phyloP scores from a whole-genome alignment of 2,888 invertebrate species.

The Amiota mariae region DNA sequence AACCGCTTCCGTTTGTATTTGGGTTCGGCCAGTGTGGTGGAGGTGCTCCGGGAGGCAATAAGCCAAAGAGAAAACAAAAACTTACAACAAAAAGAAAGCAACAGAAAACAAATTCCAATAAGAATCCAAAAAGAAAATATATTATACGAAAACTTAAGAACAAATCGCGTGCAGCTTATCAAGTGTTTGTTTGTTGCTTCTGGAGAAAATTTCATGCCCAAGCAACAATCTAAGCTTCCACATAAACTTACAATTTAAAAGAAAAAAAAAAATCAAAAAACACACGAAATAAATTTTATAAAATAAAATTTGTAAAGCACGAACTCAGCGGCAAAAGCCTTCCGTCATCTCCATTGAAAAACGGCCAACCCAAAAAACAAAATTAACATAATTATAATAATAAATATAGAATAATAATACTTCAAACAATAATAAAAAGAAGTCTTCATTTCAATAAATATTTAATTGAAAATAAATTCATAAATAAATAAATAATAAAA shows the following conservation, averaged over 20 bases:
- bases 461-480: constrained; percentile 41
- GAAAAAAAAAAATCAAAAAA: constrained; percentile 27
- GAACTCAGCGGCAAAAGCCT: constrained; percentile 55
- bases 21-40: constrained; percentile 74
- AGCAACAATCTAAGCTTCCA: constrained; percentile 2
- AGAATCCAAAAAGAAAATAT: constrained; percentile 34
- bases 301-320: constrained; percentile 23
- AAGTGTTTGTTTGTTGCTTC: constrained; percentile 25
- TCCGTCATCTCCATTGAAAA: constrained; percentile 73
- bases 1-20: constrained; percentile 42
- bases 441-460: constrained; percentile 37
- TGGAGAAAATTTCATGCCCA: constrained; percentile 24
- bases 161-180: constrained; percentile 22
- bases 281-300: constrained; percentile 32
- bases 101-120: constrained; percentile 38
- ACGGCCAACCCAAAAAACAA: constrained; percentile 69
- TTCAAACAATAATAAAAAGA: constrained; percentile 25
- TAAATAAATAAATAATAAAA: constrained; percentile 26
- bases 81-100: constrained; percentile 36
- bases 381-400: constrained; percentile 25
- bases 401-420: constrained; percentile 30
- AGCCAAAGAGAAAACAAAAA: constrained; percentile 31
- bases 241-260: constrained; percentile 13
- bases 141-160: constrained; percentile 24
- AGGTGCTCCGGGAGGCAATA: constrained; percentile 72